Conservation (phyloP, 2,888 invertebrate species). For the Brenthis daphne region DNA sequence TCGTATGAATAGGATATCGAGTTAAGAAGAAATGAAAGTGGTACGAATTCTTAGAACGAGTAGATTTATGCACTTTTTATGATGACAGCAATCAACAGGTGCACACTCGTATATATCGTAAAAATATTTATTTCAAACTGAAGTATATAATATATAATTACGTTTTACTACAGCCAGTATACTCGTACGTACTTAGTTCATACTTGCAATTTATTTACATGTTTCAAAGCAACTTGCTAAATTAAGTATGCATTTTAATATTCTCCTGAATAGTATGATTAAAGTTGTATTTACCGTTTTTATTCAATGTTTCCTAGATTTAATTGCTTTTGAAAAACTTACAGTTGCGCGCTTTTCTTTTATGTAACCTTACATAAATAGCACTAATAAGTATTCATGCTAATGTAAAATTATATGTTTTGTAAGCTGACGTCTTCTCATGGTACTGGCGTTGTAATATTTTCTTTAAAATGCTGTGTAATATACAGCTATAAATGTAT, state of each 20-base stretch:
- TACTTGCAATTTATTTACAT: constrained; percentile 13
- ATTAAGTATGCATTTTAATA: constrained; percentile 11
- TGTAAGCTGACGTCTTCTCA: background rate
- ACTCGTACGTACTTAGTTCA: constrained; percentile 7
- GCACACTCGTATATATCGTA: background rate
- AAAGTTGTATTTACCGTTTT: constrained; percentile 21
- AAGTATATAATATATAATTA: background rate
- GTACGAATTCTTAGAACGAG: too few species aligned
- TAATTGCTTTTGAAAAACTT: constrained; percentile 22
- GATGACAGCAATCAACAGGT: background rate
- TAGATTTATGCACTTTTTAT: background rate
- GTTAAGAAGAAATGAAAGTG: too few species aligned
- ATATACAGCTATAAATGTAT: too few species aligned
- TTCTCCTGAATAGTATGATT: constrained; percentile 16
- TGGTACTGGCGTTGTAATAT: background rate
- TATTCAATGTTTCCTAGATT: constrained; percentile 15
- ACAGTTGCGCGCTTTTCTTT: constrained; percentile 13
- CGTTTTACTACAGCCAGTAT: background rate
- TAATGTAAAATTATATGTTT: background rate
- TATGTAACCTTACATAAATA: constrained; percentile 6
- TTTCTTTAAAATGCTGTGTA: too few species aligned
- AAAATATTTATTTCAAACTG: constrained; percentile 4
- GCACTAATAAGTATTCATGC: constrained; percentile 14
- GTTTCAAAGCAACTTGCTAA: constrained; percentile 16
- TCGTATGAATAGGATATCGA: too few species aligned